phyloP scores from a whole-genome alignment of 2,113 vertebrate species.

The Hippolais icterina region DNA sequence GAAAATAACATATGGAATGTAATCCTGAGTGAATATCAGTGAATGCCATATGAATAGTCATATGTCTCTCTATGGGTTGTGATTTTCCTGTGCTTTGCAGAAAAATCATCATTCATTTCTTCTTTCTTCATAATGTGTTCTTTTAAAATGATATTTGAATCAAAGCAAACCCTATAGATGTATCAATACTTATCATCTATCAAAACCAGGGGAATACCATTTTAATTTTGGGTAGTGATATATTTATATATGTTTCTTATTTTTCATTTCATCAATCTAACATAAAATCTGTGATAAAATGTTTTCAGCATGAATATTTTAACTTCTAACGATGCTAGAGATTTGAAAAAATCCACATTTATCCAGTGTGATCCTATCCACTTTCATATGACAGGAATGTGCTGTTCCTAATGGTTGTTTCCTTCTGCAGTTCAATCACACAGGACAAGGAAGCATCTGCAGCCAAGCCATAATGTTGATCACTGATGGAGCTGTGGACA shows the following conservation, averaged over 20 bases:
- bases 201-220: not conserved
- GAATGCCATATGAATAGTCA: not conserved
- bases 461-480: slow-evolving; percentile 99
- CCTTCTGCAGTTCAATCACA: slow-evolving; percentile 88
- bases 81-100: not conserved
- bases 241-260: not conserved
- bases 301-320: not conserved
- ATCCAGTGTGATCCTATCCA: not conserved
- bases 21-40: not conserved
- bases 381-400: not conserved
- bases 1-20: not conserved
- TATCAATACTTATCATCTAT: not conserved
- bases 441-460: slow-evolving; percentile 94
- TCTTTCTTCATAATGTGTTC: not conserved
- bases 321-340: not conserved
- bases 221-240: not conserved
- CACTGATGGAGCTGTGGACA: slow-evolving; percentile 96
- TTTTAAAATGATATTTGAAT: not conserved
- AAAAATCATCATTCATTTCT: not conserved
- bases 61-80: not conserved
- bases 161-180: not conserved
- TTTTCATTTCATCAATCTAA: not conserved
- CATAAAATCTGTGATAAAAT: not conserved
- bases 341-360: not conserved
- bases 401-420: not conserved